Conservation (phyloP, 2,797 vertebrate genomes). For the Fringilla coelebs region DNA sequence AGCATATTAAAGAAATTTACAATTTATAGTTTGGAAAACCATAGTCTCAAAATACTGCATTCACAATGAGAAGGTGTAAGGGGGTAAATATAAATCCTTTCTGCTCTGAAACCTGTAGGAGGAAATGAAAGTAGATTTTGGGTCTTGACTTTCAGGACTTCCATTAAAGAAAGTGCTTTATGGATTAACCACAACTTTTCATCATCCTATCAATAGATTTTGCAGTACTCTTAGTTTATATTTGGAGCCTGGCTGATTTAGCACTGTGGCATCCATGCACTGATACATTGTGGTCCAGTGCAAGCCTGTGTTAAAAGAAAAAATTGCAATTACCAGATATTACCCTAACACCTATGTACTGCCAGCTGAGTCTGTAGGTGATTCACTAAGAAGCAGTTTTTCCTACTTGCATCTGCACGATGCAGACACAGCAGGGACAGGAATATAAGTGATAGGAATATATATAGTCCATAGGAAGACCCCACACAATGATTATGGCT, state of each 20-base stretch:
- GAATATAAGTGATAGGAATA: not conserved
- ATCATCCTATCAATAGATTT: not conserved
- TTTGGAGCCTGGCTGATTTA: not conserved
- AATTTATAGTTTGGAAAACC: not conserved
- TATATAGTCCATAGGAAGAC: not conserved
- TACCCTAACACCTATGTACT: not conserved
- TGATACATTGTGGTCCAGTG: not conserved
- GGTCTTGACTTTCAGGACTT: not conserved
- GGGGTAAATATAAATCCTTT: not conserved
- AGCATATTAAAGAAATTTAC: not conserved
- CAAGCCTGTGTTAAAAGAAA: not conserved
- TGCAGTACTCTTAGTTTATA: not conserved
- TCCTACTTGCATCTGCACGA: not conserved
- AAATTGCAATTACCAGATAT: not conserved
- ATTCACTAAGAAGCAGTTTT: not conserved
- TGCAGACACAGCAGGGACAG: not conserved
- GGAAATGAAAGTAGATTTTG: not conserved
- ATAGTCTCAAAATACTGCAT: not conserved
- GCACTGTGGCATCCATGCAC: not conserved
- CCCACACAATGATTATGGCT: not conserved
- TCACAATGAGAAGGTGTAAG: not conserved
- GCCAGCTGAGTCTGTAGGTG: not conserved
- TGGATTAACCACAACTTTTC: not conserved
- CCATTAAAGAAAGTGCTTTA: not conserved
- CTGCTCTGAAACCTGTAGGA: not conserved